These are phyloP conservation scores for Neuroterus valhalla DNA, from an alignment of 1,140 invertebrate genomes.

Conservation along the genomic window DNA sequence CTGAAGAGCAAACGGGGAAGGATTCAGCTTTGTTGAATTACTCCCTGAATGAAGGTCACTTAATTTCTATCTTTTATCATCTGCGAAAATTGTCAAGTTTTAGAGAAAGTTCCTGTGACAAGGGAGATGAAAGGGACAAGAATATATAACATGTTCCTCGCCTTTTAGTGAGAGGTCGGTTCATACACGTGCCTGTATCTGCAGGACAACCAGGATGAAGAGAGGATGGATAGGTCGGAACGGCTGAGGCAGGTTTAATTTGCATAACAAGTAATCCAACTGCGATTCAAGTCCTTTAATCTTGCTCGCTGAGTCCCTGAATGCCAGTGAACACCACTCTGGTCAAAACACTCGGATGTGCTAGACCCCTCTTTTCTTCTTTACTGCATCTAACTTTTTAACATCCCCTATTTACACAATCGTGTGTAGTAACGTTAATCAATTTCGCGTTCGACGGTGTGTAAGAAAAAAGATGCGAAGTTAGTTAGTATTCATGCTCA, in stretches of 20 bases:
- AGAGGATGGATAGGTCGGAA: slow-evolving; percentile 46
- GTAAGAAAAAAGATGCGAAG: slow-evolving; percentile 1
- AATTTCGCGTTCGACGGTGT: slow-evolving; percentile 10
- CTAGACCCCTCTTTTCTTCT: slow-evolving; percentile 43
- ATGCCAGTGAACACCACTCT: slow-evolving; percentile 36
- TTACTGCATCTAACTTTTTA: slow-evolving; percentile 45
- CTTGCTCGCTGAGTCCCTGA: slow-evolving; percentile 47
- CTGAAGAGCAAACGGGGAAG: too few relatives aligned
- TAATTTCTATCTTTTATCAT: slow-evolving; percentile 7
- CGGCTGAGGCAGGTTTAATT: slow-evolving; percentile 54
- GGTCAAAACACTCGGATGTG: slow-evolving; percentile 47
- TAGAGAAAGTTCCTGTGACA: slow-evolving; percentile 15
- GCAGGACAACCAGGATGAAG: slow-evolving; percentile 43
- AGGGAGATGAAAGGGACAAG: slow-evolving; percentile 4
- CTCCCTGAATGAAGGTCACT: background rate
- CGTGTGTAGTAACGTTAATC: slow-evolving; percentile 5
- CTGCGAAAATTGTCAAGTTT: slow-evolving; percentile 9
- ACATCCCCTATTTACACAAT: slow-evolving; percentile 32
- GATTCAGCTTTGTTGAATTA: too few relatives aligned
- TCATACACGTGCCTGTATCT: slow-evolving; percentile 3
- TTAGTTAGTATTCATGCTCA: background rate
- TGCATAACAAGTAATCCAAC: slow-evolving; percentile 58
- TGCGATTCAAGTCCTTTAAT: slow-evolving; percentile 57
- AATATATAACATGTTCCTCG: slow-evolving; percentile 15
- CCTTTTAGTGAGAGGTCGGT: slow-evolving; percentile 13